Evolutionary conservation across 2,113 vertebrate genomes (phyloP).

Genomic region (Galeopterus variegatus): DNA sequence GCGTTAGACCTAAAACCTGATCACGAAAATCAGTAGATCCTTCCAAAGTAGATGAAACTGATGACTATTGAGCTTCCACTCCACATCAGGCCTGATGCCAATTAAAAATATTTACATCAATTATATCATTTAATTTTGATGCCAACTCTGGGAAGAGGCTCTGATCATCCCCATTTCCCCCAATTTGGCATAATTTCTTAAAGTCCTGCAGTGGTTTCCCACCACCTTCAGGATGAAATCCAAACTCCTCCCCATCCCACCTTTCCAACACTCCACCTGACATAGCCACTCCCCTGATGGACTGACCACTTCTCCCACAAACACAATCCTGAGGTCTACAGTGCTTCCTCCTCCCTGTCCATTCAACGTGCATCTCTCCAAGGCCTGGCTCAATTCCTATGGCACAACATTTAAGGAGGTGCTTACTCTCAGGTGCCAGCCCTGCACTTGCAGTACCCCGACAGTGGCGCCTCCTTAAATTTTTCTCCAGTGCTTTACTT

Average conservation of each 20-base stretch:
- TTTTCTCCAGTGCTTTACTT: background rate
- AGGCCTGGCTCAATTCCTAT: background rate
- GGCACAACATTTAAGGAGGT: background rate
- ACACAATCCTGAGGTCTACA: no score
- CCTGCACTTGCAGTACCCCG: rapidly evolving
- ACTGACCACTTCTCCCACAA: background rate
- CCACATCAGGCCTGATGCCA: background rate
- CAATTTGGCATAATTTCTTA: background rate
- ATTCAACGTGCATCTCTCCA: background rate
- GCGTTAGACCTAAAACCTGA: background rate
- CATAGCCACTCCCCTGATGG: no score
- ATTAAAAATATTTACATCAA: background rate
- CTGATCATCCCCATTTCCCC: background rate
- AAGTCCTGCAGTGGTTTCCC: background rate
- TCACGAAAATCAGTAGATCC: background rate
- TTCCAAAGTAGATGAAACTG: background rate
- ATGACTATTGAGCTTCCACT: background rate
- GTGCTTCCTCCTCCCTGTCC: rapidly evolving
- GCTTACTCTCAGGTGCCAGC: background rate
- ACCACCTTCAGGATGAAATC: background rate
- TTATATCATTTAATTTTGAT: slow-evolving; percentile 20
- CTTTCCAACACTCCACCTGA: background rate
- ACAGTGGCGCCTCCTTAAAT: background rate
- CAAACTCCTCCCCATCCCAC: background rate
- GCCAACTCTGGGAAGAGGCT: background rate